phyloP scores from a whole-genome alignment of 1,140 invertebrate genomes.

The Macrocentrus cingulum region DNA sequence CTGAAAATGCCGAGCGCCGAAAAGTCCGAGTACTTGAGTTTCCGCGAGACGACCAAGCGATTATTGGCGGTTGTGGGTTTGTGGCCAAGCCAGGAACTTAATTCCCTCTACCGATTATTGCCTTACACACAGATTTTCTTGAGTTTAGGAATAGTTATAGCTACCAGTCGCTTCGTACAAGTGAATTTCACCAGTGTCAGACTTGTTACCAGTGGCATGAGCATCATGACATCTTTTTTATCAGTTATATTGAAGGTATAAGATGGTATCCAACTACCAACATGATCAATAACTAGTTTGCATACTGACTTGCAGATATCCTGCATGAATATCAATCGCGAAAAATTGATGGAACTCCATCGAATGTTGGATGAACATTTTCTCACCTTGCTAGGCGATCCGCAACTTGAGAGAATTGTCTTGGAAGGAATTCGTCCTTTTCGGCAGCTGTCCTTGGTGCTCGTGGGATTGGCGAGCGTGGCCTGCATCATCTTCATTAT shows the following conservation, averaged over 20 bases:
- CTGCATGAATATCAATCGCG: not conserved
- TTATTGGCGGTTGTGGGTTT: conserved; percentile 21
- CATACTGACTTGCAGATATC: not conserved
- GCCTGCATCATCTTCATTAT: no score
- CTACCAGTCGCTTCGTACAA: conserved; percentile 24
- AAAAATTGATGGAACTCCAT: not conserved
- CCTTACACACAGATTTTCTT: conserved; percentile 5
- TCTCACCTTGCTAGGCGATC: not conserved
- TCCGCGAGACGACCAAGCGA: conserved; percentile 14
- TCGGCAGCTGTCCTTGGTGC: not conserved
- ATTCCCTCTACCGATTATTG: conserved; percentile 2
- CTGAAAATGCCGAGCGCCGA: conserved; percentile 12
- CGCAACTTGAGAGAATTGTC: not conserved
- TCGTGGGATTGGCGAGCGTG: no score
- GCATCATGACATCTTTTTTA: conserved; percentile 16
- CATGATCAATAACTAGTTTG: no score
- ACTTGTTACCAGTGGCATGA: conserved; percentile 31
- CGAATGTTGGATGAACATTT: not conserved
- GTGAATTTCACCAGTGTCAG: conserved; percentile 25
- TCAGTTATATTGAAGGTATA: conserved; percentile 21
- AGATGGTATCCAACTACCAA: no score
- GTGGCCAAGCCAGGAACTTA: conserved; percentile 13
- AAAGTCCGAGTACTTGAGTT: conserved; percentile 19
- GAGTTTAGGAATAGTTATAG: not conserved
- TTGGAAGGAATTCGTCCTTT: conserved; percentile 7